Evolutionary conservation across 2,113 vertebrate genomes (phyloP).

Genomic region (Otus sunia): DNA sequence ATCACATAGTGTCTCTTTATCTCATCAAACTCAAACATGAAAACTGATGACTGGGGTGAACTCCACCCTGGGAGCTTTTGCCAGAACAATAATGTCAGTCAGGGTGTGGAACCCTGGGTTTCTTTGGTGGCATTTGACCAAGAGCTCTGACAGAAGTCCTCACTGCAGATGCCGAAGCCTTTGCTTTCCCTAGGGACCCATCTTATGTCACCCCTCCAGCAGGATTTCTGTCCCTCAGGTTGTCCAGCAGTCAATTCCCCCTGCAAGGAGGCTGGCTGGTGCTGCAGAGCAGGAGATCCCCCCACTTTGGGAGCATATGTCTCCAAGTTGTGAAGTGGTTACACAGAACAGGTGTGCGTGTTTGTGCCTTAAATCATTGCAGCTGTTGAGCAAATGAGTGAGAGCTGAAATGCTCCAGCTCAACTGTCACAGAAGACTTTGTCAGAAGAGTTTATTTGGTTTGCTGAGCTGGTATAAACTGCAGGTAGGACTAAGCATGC

Average conservation of each 20-base stretch:
- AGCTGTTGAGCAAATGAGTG: not conserved
- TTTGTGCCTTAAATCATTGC: not conserved
- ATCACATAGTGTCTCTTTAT: not conserved
- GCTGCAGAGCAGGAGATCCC: rapidly evolving
- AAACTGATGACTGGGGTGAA: not conserved
- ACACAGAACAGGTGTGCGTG: not conserved
- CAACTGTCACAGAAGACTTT: not conserved
- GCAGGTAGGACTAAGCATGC: not conserved
- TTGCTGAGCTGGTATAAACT: not conserved
- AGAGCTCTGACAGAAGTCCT: not conserved
- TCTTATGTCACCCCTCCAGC: not conserved
- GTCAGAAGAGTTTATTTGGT: not conserved
- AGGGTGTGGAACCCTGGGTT: not conserved
- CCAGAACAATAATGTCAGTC: not conserved
- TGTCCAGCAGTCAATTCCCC: not conserved
- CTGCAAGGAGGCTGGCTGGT: not conserved
- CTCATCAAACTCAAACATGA: not conserved
- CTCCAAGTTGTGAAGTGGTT: not conserved
- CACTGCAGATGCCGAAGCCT: not conserved
- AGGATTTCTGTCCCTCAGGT: not conserved
- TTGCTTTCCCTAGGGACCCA: not conserved
- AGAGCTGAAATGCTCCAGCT: not conserved
- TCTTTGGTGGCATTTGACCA: not conserved
- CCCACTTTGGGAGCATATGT: not conserved
- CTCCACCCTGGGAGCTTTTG: not conserved